Percentiles rank a stretch among this genome's conserved stretches.
Evolutionary conservation across 2,113 vertebrate species (phyloP).

Genomic region (Podarcis cretensis): DNA sequence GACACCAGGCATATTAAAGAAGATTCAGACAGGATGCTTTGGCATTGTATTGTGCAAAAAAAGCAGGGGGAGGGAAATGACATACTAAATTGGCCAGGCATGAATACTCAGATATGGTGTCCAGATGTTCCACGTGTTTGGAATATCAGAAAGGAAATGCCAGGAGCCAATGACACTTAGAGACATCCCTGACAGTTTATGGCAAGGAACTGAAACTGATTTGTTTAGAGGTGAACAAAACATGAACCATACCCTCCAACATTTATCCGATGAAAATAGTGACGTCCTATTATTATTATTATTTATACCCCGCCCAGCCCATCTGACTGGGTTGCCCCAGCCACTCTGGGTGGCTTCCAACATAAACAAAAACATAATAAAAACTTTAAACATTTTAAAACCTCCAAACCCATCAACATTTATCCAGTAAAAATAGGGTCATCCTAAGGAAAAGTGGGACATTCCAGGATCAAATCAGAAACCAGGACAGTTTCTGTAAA

Average conservation of each 20-base stretch:
- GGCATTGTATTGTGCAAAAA: not conserved
- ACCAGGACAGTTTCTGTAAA: too few species aligned
- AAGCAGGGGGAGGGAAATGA: not conserved
- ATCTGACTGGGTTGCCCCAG: too few species aligned
- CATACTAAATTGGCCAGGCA: not conserved
- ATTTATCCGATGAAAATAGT: not conserved
- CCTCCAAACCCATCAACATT: too few species aligned
- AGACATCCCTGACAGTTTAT: not conserved
- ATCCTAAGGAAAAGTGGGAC: too few species aligned
- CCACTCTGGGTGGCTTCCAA: too few species aligned
- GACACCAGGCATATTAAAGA: not conserved
- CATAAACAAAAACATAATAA: too few species aligned
- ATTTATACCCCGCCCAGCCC: too few species aligned
- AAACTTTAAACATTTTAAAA: too few species aligned
- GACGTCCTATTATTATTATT: too few species aligned
- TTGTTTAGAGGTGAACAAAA: not conserved
- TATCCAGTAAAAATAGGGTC: too few species aligned
- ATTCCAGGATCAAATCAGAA: too few species aligned
- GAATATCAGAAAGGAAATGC: not conserved
- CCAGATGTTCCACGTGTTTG: constrained; percentile 2
- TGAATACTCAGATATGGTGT: not conserved
- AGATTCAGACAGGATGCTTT: not conserved
- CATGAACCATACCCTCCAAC: too few species aligned
- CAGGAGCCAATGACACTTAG: not conserved
- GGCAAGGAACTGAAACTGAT: not conserved